Evolutionary conservation across 2,113 vertebrate species (phyloP).

Genomic region (Brienomyrus brachyistius): DNA sequence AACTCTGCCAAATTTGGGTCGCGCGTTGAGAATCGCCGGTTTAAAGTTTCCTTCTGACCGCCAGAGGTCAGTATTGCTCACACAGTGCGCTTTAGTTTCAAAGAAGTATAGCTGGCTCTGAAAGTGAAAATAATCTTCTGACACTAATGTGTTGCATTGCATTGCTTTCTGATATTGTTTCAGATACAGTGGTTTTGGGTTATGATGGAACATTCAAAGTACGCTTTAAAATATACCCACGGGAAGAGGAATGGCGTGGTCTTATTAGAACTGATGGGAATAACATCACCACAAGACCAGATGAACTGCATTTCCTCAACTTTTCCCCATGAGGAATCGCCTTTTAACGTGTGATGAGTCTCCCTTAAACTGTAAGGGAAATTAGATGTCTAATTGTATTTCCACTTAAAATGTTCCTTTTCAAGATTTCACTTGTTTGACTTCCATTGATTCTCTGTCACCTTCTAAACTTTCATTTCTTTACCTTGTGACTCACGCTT

Average conservation of each 20-base stretch:
- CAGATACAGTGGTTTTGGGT: neutral
- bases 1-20: too few relatives aligned
- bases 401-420: neutral
- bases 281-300: neutral
- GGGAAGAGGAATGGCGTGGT: neutral
- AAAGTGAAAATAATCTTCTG: neutral
- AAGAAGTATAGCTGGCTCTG: neutral
- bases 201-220: neutral
- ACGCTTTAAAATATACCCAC: neutral
- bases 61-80: slow-evolving; percentile 5
- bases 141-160: neutral
- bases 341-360: neutral
- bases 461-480: neutral
- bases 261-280: neutral
- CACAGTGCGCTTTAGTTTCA: neutral
- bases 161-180: neutral
- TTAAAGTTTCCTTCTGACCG: neutral
- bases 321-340: neutral
- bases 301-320: neutral
- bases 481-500: neutral
- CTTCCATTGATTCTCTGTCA: neutral
- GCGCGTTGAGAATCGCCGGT: too few relatives aligned
- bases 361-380: neutral
- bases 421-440: neutral
- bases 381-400: neutral